Evolutionary conservation across 2,797 vertebrate species (phyloP).

Genomic region (Sebastes vulpes): DNA sequence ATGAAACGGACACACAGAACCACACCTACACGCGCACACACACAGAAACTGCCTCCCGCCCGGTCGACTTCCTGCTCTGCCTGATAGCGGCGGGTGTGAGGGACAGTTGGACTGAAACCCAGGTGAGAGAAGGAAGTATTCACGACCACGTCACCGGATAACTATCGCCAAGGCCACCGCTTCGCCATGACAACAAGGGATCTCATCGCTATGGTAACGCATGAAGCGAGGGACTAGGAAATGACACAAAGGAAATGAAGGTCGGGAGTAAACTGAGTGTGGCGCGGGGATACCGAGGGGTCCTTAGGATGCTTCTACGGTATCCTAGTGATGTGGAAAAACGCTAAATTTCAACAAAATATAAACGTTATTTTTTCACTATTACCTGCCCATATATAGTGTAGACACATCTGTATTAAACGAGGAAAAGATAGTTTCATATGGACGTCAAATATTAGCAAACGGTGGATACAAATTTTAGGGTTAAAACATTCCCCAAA

Average conservation of each 20-base stretch:
- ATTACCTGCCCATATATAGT: neutral
- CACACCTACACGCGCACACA: neutral
- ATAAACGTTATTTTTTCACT: neutral
- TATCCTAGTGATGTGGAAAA: neutral
- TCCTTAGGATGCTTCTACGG: neutral
- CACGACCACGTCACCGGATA: constrained; percentile 14
- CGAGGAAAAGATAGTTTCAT: neutral
- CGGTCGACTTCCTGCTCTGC: neutral
- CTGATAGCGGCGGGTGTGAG: constrained; percentile 27
- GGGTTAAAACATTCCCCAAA: too few species aligned
- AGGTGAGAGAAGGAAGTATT: constrained; percentile 53
- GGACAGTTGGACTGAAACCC: constrained; percentile 48
- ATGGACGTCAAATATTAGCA: neutral
- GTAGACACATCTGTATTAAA: neutral
- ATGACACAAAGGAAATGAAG: constrained; percentile 54
- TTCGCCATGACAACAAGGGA: constrained; percentile 66
- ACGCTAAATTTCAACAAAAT: neutral
- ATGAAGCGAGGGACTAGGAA: constrained; percentile 37
- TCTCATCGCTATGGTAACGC: constrained; percentile 65
- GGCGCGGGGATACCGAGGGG: neutral
- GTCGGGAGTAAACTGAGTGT: neutral
- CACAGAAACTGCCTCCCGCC: neutral
- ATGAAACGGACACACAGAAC: constrained; percentile 7
- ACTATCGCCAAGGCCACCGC: constrained; percentile 41
- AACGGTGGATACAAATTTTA: too few species aligned